Base-by-base conservation (phyloP, 2,797 vertebrate genomes). In the Eulemur albifrons region DNA sequence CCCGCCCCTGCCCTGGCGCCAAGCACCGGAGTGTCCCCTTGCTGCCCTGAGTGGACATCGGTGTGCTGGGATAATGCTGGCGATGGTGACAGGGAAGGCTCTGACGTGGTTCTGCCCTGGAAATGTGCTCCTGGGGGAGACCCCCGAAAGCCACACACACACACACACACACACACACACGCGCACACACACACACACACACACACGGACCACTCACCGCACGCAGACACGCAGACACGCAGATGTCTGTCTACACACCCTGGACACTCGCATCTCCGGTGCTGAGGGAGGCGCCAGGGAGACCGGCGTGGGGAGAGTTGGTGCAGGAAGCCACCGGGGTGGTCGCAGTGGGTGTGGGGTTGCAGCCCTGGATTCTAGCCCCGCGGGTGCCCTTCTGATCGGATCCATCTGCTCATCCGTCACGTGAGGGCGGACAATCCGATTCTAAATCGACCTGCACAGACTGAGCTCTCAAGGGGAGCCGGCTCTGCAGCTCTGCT, bases 21-120 rank as follows among this genome's bases (percentile, higher is more conserved):
- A 5, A 43, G 48, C 17, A 1, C 0, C 0, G 2, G 5, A 27
- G 23, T 25, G 30, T 4, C 38, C 7, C 0, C 21, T 20, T 4
- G 35, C 72, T 65, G 50, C 65, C 45, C 8, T 6, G 52, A 23
- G n/a, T 13, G 38, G 50, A 59, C n/a, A 45, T 0, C 15, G 8
- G 0, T 18, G 23, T n/a, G 30, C n/a, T 86, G 48, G 61, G 80
- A 30, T 27, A 18, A 43, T 27, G 18, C 12, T 11, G 67, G 6
- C 27, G 4, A 10, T 30, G 35, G 43, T 18, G 11, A 10, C 40
- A 20, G 43, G 35, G 90, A 90, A 50, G 65, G 27, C 43, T 15
- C 2, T 40, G 11, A 65, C 40, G n/a, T 57, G 75, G 4, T 48
- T 81, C 67, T 54, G 17, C 67, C 80, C 59, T 76, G 52, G 25